Base-by-base conservation (phyloP, 2,888 invertebrate genomes). In the Caenorhabditis sp. region DNA sequence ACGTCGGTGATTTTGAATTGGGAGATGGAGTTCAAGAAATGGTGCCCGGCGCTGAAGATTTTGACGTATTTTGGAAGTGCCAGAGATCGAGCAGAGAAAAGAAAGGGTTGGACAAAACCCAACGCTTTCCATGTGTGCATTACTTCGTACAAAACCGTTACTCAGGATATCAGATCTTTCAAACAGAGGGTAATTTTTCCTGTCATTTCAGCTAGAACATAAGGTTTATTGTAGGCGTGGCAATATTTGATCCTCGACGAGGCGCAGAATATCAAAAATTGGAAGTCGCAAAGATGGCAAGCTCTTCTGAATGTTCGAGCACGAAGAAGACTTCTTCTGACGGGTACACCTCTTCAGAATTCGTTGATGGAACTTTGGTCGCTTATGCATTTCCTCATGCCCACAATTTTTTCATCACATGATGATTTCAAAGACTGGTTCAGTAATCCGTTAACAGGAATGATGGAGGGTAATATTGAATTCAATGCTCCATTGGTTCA, bases 21-120 rank as follows among this genome's bases (percentile, higher is more conserved):
- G 99, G 99, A 99, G 90, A 95, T 97, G 94, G 99, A 99, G 90
- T 94, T 96, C 88, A 97, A 99, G 90, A 97, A 97, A 89, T 99
- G 99, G 99, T 97, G 97, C 89, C 99, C 99, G 0, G 95, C 94
- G 62, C 95, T 99, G 89, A 99, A 99, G 91, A 95, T 99, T 87
- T 91, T 99, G 81, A 97, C 97, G 0, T 99, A 99, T 89, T 99
- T 96, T 88, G 99, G 99, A 57, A 92, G 93, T 36, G 94, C 94
- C 85, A 97, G 97, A 88, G 99, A 99, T 89, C 91, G 99, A 43
- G 89, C 89, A 60, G 85, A 88, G 66, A 91, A 91, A 77, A 78
- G 90, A 83, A 88, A 88, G 83, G 91, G 99, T 53, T 99, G 99
- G 99, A 96, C 97, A 17, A 97, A 97, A 90, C 93, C 94, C 3